Percentiles rank a stretch among this genome's conserved stretches.
These are phyloP conservation scores for Folsomia candida DNA, from an alignment of 2,888 invertebrate genomes.

Conservation along the genomic window DNA sequence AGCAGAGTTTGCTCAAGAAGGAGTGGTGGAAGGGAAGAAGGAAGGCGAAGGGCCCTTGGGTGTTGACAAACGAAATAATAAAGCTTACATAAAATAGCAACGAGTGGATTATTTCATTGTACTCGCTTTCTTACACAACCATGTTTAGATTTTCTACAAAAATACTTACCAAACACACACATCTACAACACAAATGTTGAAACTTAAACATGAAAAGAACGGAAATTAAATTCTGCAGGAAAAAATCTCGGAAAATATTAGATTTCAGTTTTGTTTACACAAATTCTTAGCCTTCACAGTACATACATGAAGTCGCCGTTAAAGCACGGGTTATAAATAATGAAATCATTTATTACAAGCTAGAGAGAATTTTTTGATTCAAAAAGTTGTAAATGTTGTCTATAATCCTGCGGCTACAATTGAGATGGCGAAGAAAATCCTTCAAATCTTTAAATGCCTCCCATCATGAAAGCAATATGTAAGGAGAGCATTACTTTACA, in stretches of 20 bases:
- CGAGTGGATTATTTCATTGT: background rate
- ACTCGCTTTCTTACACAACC: too few species aligned
- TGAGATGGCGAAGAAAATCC: background rate
- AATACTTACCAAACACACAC: too few species aligned
- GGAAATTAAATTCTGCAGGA: slow-evolving; percentile 5
- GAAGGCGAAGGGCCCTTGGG: slow-evolving; percentile 12
- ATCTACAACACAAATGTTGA: background rate
- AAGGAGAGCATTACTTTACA: background rate
- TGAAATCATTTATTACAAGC: background rate
- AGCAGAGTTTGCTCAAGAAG: too few species aligned
- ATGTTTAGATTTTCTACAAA: background rate
- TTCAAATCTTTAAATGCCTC: background rate
- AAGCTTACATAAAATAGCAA: background rate
- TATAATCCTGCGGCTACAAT: too few species aligned
- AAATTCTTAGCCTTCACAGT: too few species aligned
- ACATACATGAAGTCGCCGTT: too few species aligned
- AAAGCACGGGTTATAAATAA: background rate
- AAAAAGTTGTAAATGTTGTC: background rate
- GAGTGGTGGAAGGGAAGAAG: background rate
- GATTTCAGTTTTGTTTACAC: background rate
- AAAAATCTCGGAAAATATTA: background rate
- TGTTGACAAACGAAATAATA: slow-evolving; percentile 15
- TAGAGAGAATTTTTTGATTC: background rate
- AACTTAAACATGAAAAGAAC: background rate
- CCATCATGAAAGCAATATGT: too few species aligned